Evolutionary conservation across 2,113 vertebrate genomes (phyloP).

Genomic region (Myrmecobius fasciatus): DNA sequence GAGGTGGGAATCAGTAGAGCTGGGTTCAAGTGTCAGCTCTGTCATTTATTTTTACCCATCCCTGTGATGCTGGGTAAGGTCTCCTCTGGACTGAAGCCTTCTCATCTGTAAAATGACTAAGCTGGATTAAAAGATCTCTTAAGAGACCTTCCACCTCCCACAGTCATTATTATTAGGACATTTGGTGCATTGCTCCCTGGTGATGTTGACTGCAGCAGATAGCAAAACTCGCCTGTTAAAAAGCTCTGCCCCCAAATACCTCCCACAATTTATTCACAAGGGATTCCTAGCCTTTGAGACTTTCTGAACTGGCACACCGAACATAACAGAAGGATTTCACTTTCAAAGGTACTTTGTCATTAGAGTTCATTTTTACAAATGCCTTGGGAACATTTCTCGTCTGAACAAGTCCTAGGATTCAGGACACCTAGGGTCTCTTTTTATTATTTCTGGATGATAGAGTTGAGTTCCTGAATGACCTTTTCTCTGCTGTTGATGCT

Average conservation of each 20-base stretch:
- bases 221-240: not conserved
- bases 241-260: not conserved
- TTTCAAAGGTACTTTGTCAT: not conserved
- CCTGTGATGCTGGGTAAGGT: not conserved
- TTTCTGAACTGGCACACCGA: not conserved
- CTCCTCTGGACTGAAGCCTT: not conserved
- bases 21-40: not conserved
- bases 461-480: not conserved
- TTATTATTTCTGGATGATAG: not conserved
- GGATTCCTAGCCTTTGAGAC: not conserved
- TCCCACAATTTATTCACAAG: not conserved
- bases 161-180: not conserved
- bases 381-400: not conserved
- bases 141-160: not conserved
- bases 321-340: not conserved
- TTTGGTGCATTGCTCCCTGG: not conserved
- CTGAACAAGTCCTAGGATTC: not conserved
- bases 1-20: not conserved
- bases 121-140: not conserved
- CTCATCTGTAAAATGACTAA: slow-evolving; percentile 2
- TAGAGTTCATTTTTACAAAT: not conserved
- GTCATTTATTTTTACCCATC: not conserved
- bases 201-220: not conserved
- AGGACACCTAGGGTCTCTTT: not conserved
- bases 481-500: not conserved